Evolutionary conservation across 2,888 invertebrate species (phyloP), one percentile per base, ranked within the genome.

Genomic region (Tipula lateralis): DNA sequence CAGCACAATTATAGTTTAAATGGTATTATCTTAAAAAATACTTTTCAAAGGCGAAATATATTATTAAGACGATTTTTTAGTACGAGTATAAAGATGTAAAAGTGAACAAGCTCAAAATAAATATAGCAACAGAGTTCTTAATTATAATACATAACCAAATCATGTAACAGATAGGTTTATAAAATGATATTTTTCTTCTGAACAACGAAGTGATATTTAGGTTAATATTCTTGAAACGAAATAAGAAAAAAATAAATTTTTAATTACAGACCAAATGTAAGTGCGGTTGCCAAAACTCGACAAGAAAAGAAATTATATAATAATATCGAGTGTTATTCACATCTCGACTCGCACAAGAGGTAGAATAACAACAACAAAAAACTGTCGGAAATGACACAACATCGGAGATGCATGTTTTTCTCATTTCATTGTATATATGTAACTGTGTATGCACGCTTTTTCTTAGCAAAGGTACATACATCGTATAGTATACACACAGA

Each of bases 361-460:
- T 24, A 66, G 66, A 66, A 24, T 66, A 24, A 12, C 24, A 66
- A 66, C 9, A 66, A 66, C 7, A 12, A 66, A 66, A 66, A 66
- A 66, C 7, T 66, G 66, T 66, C 66, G 66, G 66, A 66, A 66
- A 66, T 66, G 66, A 66, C 66, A 66, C 66, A 66, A 66, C 66
- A 66, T 66, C 66, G 9, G 66, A 66, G 66, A 66, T 66, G 66
- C 66, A 66, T 66, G 24, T 9, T 24, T 66, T 66, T 19, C 9
- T 50, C 5, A 16, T 6, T 50, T 16, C 16, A 24, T 66, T 66
- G 66, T 66, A 66, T 24, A 9, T 24, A 66, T 24, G 12, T 44
- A 66, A 39, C n/a, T 13, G 13, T 39, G 39, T 39, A 39, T 13
- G 13, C 66, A 66, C 24, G 66, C 66, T 66, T 66, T 44, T 24